Conservation (phyloP, 1,140 invertebrate genomes). For the Chrysoperla carnea region DNA sequence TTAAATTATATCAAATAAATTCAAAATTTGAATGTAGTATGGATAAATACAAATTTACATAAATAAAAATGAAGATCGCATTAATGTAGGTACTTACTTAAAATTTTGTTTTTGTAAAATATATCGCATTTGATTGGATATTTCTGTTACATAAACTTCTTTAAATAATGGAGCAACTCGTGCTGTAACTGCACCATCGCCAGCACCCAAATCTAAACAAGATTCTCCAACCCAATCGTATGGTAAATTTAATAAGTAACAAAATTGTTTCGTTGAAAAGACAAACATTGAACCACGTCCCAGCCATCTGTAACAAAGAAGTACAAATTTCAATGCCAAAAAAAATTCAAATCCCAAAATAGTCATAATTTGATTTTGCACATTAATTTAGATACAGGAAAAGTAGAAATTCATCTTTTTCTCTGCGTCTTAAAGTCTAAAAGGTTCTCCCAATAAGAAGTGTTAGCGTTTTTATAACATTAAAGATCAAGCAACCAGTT, state of each 20-base stretch:
- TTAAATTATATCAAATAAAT: no score
- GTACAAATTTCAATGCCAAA: background rate
- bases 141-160: conserved; percentile 67
- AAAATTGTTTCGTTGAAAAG: conserved; percentile 60
- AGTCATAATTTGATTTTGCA: no score
- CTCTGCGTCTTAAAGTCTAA: no score
- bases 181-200: conserved; percentile 75
- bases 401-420: no score
- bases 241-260: conserved; percentile 31
- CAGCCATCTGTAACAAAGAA: conserved; percentile 43
- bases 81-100: conserved; percentile 33
- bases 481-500: no score
- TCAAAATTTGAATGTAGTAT: no score
- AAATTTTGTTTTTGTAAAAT: conserved; percentile 52
- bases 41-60: no score
- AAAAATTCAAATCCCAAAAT: no score
- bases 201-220: conserved; percentile 76
- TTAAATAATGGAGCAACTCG: conserved; percentile 53
- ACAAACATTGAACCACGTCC: conserved; percentile 87
- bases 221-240: conserved; percentile 25
- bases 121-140: conserved; percentile 65
- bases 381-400: no score
- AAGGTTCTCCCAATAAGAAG: no score
- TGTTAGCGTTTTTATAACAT: no score
- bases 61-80: no score